phyloP scores from a whole-genome alignment of 92 coral and sea anemone species.

The Muricea muricata region DNA sequence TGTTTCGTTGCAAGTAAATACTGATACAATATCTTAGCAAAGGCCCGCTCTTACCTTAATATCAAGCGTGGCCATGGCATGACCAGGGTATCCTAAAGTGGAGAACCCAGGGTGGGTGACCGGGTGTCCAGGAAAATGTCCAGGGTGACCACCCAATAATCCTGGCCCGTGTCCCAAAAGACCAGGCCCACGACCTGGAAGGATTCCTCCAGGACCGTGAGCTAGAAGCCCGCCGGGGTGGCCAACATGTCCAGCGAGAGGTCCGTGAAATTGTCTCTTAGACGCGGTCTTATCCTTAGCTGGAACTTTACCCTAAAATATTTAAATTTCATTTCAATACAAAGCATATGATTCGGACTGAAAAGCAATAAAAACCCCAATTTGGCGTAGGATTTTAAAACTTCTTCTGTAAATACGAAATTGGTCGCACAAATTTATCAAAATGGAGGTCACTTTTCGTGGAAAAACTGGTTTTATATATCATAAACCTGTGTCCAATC shows the following conservation, averaged over 20 bases:
- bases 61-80: conserved; percentile 93
- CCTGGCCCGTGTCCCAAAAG: neutral
- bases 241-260: neutral
- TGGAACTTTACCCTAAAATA: conserved; percentile 10
- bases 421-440: too few relatives aligned
- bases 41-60: conserved; percentile 82
- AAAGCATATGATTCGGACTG: too few relatives aligned
- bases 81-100: conserved; percentile 96
- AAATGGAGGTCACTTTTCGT: too few relatives aligned
- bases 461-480: too few relatives aligned
- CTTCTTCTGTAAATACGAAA: too few relatives aligned
- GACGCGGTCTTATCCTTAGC: neutral
- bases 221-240: neutral
- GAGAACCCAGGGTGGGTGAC: conserved; percentile 99
- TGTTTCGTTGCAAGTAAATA: too few relatives aligned
- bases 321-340: neutral
- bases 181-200: conserved; percentile 7
- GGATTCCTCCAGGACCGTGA: neutral
- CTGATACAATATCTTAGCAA: too few relatives aligned
- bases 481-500: too few relatives aligned
- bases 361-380: too few relatives aligned
- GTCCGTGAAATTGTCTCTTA: conserved; percentile 23
- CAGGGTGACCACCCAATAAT: neutral
- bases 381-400: too few relatives aligned
- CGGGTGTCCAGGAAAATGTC: conserved; percentile 71